Base-by-base conservation (phyloP, 1,140 invertebrate species). In the Calephelis virginiensis region DNA sequence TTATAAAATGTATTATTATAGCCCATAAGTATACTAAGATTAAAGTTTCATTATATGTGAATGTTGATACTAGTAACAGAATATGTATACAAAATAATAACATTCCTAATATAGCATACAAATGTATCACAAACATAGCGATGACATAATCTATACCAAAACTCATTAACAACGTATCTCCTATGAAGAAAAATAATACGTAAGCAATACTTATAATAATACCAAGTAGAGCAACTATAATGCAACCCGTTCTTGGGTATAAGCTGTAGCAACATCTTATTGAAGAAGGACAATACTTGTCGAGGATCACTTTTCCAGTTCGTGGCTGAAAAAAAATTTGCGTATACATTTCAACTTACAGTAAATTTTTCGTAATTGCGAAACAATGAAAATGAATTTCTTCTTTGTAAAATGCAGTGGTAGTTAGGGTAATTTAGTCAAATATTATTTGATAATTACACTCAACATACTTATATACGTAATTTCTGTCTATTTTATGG, bases 1-100 rank as follows among this genome's bases (percentile, higher is more conserved):
- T 40, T 6, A 67, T 8, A 53, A 70, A 70, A 62, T 78, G 78
- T n/a, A 67, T 40, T 49, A 79, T 66, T 13, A 75, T 63, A 61
- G 60, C 62, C 77, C 79, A 80, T 46, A 78, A 63, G 59, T 80
- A 83, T 6, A 78, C 43, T 53, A 81, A 65, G 45, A 83, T 72
- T 13, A 77, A 67, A 1, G 63, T 40, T 71, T 80, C 78, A 17
- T 73, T 76, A 38, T 74, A 77, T 10, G 64, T 71, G n/a, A 77
- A 8, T 6, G 73, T 46, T 46, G 75, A 72, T 8, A 76, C 45
- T 2, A 83, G 49, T n/a, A 83, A 64, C 8, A 80, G 47, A 28
- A 76, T 43, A 46, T 76, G 69, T 0, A 68, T 9, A 9, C 66
- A 64, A 40, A 75, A 70, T 45, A 76, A 47, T 37, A 78, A 61